Percentiles rank a stretch among this genome's conserved stretches.
Evolutionary conservation across 2,797 vertebrate genomes (phyloP).

Genomic region (Rallus crepitans): DNA sequence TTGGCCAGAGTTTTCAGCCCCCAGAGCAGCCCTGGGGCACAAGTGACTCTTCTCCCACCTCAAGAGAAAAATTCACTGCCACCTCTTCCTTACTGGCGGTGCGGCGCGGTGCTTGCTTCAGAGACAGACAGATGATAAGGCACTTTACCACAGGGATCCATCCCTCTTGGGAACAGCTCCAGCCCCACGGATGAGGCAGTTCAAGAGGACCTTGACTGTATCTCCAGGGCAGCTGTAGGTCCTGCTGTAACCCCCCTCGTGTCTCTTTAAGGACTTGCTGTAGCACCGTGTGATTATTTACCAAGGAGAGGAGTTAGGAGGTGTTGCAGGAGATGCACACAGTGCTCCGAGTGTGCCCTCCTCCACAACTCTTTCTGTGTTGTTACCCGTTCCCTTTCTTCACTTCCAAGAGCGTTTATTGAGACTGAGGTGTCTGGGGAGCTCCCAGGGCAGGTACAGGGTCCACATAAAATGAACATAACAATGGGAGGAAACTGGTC

Average conservation of each 20-base stretch:
- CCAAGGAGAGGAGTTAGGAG: not conserved
- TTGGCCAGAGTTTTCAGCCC: not conserved
- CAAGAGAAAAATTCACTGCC: not conserved
- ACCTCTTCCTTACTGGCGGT: not conserved
- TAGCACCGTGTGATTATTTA: not conserved
- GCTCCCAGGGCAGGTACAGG: not conserved
- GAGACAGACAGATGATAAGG: not conserved
- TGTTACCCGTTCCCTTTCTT: not conserved
- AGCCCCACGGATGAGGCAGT: not conserved
- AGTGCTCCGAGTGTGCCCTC: not conserved
- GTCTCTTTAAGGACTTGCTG: not conserved
- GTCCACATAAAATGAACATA: not conserved
- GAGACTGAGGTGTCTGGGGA: not conserved
- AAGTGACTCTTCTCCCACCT: not conserved
- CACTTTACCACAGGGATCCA: not conserved
- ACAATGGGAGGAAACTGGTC: not conserved
- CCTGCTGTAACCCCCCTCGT: rapidly evolving
- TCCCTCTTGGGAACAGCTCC: not conserved
- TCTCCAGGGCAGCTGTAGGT: not conserved
- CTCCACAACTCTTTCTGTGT: not conserved
- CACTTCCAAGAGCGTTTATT: not conserved
- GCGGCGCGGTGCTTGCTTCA: not conserved
- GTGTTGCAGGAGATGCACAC: not conserved
- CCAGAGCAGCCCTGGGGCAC: not conserved
- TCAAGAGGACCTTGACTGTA: not conserved